Percentiles rank a stretch among this genome's conserved stretches.
These are phyloP conservation scores for Leptopilina drosophilae DNA, from an alignment of 2,888 invertebrate species.

Conservation along the genomic window DNA sequence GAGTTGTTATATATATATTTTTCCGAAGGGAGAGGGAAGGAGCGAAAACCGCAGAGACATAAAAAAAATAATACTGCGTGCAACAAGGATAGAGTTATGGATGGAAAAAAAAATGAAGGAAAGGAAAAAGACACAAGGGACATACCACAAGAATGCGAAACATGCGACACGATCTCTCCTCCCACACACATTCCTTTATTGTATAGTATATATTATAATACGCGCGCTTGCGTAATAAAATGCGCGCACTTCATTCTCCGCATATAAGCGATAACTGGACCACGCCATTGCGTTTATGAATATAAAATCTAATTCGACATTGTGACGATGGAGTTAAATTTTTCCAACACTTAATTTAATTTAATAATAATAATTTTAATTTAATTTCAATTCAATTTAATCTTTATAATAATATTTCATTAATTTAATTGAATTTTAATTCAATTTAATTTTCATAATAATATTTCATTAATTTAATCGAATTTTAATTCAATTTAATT, in stretches of 20 bases:
- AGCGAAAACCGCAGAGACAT: slow-evolving; percentile 24
- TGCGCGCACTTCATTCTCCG: slow-evolving; percentile 59
- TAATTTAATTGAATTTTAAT: too few relatives aligned
- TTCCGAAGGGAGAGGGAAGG: background rate
- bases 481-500: too few relatives aligned
- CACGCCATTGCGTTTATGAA: slow-evolving; percentile 49
- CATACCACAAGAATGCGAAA: slow-evolving; percentile 59
- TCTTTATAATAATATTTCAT: too few relatives aligned
- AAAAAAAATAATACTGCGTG: slow-evolving; percentile 3
- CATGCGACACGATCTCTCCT: slow-evolving; percentile 55
- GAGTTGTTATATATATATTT: background rate
- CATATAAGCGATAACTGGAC: slow-evolving; percentile 60
- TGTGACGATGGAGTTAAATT: too few relatives aligned
- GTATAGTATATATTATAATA: slow-evolving; percentile 5
- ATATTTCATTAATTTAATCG: too few relatives aligned
- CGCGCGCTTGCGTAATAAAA: slow-evolving; percentile 59
- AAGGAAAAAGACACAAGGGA: slow-evolving; percentile 47
- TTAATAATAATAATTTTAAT: too few relatives aligned
- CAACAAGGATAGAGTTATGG: slow-evolving; percentile 35
- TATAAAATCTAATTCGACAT: too few relatives aligned
- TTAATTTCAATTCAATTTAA: too few relatives aligned
- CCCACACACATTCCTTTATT: slow-evolving; percentile 55
- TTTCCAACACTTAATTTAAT: too few relatives aligned
- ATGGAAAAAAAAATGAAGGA: background rate
- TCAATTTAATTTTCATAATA: too few relatives aligned